Evolutionary conservation across 2,113 vertebrate species (phyloP), one percentile per base, ranked within the genome.

Genomic region (Pontoporia blainvillei): DNA sequence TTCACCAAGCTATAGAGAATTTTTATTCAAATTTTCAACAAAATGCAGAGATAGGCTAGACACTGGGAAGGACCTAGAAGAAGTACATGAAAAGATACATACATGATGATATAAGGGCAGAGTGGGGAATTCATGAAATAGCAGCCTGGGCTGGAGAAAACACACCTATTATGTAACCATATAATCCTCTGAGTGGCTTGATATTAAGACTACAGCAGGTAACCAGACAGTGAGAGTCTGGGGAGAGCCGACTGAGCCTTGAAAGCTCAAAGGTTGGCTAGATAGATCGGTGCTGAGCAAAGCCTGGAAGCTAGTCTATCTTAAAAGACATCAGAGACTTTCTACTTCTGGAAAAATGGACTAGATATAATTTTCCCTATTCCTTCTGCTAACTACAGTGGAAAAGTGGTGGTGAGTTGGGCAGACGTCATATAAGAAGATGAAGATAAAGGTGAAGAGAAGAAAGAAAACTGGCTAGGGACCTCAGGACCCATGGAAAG

Each of bases 1-100:
- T 64, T 91, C 49, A 86, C 6, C 17, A 93, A 21, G 75, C 23
- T 71, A 44, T 54, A 62, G 29, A 85, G 9, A 86, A 46, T 69
- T 85, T 93, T 31, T 66, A 91, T 44, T 49, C 18, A 66, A 41
- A 59, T 76, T 90, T 79, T 94, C 41, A 90, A 27, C 21, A 71
- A 3, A 54, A 10, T 31, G 0, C 59, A 94, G 36, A 92, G 1
- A 46, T 61, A 83, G 44, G 36, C 41, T n/a, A 86, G 61, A 87
- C 20, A n/a, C 12, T 41, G 36, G 14, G 31, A 73, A 85, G 62
- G 18, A 64, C 31, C 39, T 29, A 46, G 8, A 69, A 20, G 17
- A 86, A 78, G 13, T 8, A 17, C 2, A 9, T 69, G 8, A 72
- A 78, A 85, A 46, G 52, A 66, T 6, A 52, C 6, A 46, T 17